Evolutionary conservation across 37 sponge, comb jelly and placozoan genomes (phyloP).

Genomic region (Ianthella basta): DNA sequence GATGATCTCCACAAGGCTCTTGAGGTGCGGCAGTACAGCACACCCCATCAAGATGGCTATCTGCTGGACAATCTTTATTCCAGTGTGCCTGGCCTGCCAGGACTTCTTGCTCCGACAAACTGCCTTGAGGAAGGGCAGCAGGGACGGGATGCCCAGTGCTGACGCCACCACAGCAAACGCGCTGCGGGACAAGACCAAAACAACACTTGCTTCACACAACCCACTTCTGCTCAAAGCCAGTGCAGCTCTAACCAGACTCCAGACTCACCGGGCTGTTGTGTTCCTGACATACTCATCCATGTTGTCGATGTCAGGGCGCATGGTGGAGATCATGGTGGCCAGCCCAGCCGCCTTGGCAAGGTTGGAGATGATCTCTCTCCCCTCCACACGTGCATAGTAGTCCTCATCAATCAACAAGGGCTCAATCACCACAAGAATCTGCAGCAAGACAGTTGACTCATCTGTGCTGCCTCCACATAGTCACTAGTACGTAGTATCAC

Average conservation of each 20-base stretch:
- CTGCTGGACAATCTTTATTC: slow-evolving; percentile 98
- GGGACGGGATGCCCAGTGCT: slow-evolving; percentile 98
- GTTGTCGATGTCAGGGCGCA: slow-evolving; percentile 99
- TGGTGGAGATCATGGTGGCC: slow-evolving; percentile 99
- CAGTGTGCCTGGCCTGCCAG: slow-evolving; percentile 98
- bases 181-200: slow-evolving; percentile 42
- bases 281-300: slow-evolving; percentile 99
- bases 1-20: slow-evolving; percentile 96
- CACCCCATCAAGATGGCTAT: slow-evolving; percentile 99
- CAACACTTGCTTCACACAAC: neutral
- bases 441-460: neutral
- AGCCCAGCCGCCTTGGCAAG: slow-evolving; percentile 99
- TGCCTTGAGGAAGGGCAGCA: slow-evolving; percentile 98
- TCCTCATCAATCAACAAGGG: slow-evolving; percentile 99
- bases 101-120: slow-evolving; percentile 98
- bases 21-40: slow-evolving; percentile 97
- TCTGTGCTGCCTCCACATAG: neutral
- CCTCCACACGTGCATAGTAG: slow-evolving; percentile 98
- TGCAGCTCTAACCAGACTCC: neutral
- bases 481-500: neutral
- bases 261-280: slow-evolving; percentile 90
- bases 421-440: slow-evolving; percentile 99
- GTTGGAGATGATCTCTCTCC: slow-evolving; percentile 98
- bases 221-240: neutral
- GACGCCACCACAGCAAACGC: slow-evolving; percentile 99